phyloP scores from a whole-genome alignment of 2,113 vertebrate genomes.

The Sinocyclocheilus maitianheensis region DNA sequence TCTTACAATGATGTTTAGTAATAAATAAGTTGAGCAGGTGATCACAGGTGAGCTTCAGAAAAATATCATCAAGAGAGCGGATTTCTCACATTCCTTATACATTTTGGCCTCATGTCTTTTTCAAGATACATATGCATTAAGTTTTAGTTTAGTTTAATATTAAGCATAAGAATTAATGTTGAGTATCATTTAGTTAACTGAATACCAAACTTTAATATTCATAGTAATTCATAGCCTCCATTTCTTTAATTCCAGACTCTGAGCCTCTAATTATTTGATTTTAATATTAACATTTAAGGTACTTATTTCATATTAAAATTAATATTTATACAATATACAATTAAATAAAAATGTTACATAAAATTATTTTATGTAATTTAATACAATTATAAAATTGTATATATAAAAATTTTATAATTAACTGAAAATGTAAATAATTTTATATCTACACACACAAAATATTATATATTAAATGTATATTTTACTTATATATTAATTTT shows the following conservation, averaged over 20 bases:
- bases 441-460: no score
- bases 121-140: neutral
- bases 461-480: no score
- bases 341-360: no score
- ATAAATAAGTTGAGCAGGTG: neutral
- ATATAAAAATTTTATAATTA: no score
- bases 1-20: neutral
- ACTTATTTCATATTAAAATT: neutral
- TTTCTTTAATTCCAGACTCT: neutral
- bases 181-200: neutral
- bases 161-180: neutral
- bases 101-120: no score
- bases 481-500: no score
- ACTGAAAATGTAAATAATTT: no score
- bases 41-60: neutral
- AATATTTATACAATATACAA: neutral
- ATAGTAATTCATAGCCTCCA: no score
- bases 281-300: no score
- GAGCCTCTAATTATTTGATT: neutral
- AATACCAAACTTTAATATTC: no score
- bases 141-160: neutral
- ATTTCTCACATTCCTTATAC: neutral
- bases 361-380: no score
- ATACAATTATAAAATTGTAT: no score
- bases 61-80: neutral